Evolutionary conservation across 2,113 vertebrate genomes (phyloP).

Genomic region (Lophius piscatorius): DNA sequence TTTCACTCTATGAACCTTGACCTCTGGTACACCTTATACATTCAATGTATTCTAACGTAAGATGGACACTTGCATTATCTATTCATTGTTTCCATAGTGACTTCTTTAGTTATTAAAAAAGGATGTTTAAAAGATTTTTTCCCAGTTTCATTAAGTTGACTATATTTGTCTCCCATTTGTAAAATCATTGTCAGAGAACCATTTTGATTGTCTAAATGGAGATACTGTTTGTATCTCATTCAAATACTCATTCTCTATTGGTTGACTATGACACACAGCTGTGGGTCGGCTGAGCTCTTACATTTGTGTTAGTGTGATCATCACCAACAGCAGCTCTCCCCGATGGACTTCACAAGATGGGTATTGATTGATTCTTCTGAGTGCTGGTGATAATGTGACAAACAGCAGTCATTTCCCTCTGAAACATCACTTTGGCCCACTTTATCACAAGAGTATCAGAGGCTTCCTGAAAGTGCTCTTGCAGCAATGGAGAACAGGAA

Average conservation of each 20-base stretch:
- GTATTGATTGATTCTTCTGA: constrained; percentile 69
- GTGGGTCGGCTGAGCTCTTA: constrained; percentile 4
- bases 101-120: too few species aligned
- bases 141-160: too few species aligned
- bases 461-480: constrained; percentile 67
- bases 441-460: constrained; percentile 66
- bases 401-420: constrained; percentile 73
- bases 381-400: constrained; percentile 74
- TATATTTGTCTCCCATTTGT: too few species aligned
- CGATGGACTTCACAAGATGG: constrained; percentile 60
- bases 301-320: constrained; percentile 26
- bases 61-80: too few species aligned
- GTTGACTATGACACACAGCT: constrained; percentile 10
- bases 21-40: too few species aligned
- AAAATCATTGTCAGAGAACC: too few species aligned
- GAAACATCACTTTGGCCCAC: constrained; percentile 68
- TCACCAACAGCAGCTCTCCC: constrained; percentile 28
- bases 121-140: too few species aligned
- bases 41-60: too few species aligned
- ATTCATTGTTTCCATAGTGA: too few species aligned
- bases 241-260: too few species aligned
- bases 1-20: too few species aligned
- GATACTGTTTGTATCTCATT: not conserved
- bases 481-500: constrained; percentile 45
- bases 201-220: too few species aligned